These are phyloP conservation scores for Fringilla coelebs DNA, from an alignment of 2,797 vertebrate species.

Conservation along the genomic window DNA sequence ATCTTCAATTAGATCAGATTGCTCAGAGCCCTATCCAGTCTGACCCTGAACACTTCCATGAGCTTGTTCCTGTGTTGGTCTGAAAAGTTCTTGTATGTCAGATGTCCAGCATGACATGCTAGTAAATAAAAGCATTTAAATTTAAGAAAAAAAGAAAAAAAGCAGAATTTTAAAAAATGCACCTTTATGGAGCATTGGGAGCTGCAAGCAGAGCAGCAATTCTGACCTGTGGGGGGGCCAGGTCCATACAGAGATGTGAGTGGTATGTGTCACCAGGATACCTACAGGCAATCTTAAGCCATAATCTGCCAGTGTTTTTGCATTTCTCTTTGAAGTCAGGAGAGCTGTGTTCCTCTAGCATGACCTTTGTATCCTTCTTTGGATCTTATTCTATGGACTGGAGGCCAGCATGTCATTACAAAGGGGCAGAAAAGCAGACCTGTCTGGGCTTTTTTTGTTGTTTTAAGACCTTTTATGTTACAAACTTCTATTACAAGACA, in stretches of 20 bases:
- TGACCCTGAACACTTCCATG: background rate
- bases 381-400: background rate
- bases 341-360: background rate
- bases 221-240: background rate
- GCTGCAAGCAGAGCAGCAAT: background rate
- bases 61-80: background rate
- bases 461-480: slow-evolving; percentile 2
- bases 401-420: slow-evolving; percentile 10
- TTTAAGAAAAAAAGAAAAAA: background rate
- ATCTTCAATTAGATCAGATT: background rate
- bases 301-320: background rate
- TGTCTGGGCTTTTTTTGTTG: background rate
- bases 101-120: background rate
- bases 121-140: background rate
- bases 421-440: slow-evolving; percentile 12
- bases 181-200: fast-evolving
- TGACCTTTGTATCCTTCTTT: slow-evolving; percentile 49
- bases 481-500: background rate
- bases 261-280: background rate
- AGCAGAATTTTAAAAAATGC: fast-evolving
- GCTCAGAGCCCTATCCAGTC: background rate
- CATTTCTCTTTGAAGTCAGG: slow-evolving; percentile 25
- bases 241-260: background rate
- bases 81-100: background rate
- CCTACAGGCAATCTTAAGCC: background rate